Conservation (phyloP, 2,888 invertebrate genomes). For the Drosophila atripex region DNA sequence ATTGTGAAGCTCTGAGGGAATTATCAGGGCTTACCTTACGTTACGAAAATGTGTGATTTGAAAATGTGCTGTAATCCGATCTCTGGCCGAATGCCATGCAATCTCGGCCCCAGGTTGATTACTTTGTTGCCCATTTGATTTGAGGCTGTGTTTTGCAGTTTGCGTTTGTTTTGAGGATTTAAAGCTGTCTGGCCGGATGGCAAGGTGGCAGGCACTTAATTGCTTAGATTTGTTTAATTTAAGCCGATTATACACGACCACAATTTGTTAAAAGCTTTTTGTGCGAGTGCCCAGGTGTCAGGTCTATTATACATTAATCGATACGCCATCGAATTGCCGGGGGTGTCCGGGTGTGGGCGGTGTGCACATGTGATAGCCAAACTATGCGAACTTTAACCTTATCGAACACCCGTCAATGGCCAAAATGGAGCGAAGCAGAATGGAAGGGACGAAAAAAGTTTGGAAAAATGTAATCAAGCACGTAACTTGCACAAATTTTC, state of each 20-base stretch:
- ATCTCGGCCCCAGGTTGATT: slow-evolving; percentile 36
- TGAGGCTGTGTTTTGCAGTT: slow-evolving; percentile 31
- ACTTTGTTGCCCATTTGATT: slow-evolving; percentile 44
- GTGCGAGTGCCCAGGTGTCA: slow-evolving; percentile 55
- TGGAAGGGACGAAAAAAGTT: slow-evolving; percentile 48
- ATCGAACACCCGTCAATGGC: slow-evolving; percentile 56
- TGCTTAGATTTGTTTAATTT: slow-evolving; percentile 67
- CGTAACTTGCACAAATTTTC: slow-evolving; percentile 78
- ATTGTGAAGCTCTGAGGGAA: slow-evolving; percentile 7
- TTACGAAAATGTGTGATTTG: slow-evolving; percentile 4
- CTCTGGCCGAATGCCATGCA: slow-evolving; percentile 17
- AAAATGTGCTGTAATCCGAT: slow-evolving; percentile 29
- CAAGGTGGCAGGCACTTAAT: slow-evolving; percentile 60
- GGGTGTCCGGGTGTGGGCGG: background rate
- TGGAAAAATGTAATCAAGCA: slow-evolving; percentile 76
- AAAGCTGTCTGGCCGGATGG: background rate
- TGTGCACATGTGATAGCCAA: slow-evolving; percentile 4
- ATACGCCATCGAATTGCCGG: slow-evolving; percentile 1
- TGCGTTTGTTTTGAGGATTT: slow-evolving; percentile 47
- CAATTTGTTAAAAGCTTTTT: slow-evolving; percentile 71
- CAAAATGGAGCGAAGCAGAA: slow-evolving; percentile 16
- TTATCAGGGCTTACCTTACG: slow-evolving; percentile 5
- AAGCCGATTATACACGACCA: slow-evolving; percentile 71
- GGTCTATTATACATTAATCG: slow-evolving; percentile 65
- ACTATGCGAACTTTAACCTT: slow-evolving; percentile 53